Evolutionary conservation across 2,797 vertebrate genomes (phyloP), one percentile per base, ranked within the genome.

Genomic region (Bucorvus abyssinicus): DNA sequence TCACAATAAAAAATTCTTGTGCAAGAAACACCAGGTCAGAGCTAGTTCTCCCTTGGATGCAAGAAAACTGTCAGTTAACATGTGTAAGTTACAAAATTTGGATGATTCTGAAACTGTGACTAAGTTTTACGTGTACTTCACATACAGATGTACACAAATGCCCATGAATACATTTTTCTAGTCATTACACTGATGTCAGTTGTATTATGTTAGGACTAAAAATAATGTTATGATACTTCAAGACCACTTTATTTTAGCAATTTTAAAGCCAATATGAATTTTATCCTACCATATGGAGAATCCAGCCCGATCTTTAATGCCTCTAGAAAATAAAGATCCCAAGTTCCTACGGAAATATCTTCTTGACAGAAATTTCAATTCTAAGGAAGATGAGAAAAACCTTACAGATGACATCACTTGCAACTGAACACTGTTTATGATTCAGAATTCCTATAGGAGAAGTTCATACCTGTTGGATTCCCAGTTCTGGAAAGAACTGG

Each of bases 1-100:
- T 40, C 38, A 40, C 38, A 40, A 32, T 45, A 22, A 84, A 11
- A 7, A 53, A 6, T 14, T 85, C 29, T 74, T 68, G 29, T 19
- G 13, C 3, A 18, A 61, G 50, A 59, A 67, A 10, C 1, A 5
- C 4, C 9, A 29, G 13, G 18, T 59, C 27, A 29, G 27, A 84
- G 8, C 3, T 23, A 7, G 14, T 40, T 86, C 12, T 68, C 15
- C 32, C 4, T 71, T 21, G 14, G 4, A 3, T 21, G 5, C 22
- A 30, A 38, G 36, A 59, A 69, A 57, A 19, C 2, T 4, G 20
- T 61, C 29, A 44, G 18, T n/a, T 63, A 90, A 26, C 10, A 4
- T 16, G 23, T 60, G 3, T 8, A 23, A 69, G 0, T 52, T 10
- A 20, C 0, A 5, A 50, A 40, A 15, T 68, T 17, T 12, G 27